Conservation (phyloP, 2,888 invertebrate species). For the Tenthredo scrophulariae region DNA sequence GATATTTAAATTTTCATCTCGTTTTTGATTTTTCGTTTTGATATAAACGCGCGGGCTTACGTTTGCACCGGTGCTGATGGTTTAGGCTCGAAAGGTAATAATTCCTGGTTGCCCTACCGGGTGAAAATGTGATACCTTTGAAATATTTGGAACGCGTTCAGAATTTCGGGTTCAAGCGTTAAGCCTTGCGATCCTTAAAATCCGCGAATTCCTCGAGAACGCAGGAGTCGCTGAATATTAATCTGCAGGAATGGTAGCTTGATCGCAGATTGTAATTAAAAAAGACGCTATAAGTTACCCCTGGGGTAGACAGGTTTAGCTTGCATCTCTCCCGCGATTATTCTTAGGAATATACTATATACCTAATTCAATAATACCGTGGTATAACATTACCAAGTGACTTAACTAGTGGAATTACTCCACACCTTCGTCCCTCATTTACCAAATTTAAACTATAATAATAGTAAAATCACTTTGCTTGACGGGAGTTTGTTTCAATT, state of each 20-base stretch:
- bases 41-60: not conserved
- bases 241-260: slow-evolving; percentile 5
- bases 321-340: not conserved
- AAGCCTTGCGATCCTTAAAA: slow-evolving; percentile 31
- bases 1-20: not conserved
- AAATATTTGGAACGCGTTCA: slow-evolving; percentile 31
- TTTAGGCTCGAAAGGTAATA: slow-evolving; percentile 17
- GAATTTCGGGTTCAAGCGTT: slow-evolving; percentile 8
- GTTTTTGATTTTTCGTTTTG: not conserved
- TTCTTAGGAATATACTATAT: not conserved
- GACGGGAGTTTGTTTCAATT: not conserved
- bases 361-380: not conserved
- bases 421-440: not conserved
- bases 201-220: not conserved
- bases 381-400: not conserved
- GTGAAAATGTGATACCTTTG: not conserved
- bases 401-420: not conserved
- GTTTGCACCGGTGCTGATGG: not conserved
- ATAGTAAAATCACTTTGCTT: not conserved
- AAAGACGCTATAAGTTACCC: not conserved
- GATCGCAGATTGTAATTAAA: slow-evolving; percentile 4
- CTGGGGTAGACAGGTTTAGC: not conserved
- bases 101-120: slow-evolving; percentile 34
- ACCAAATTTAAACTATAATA: not conserved
- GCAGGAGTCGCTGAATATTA: not conserved